These are phyloP conservation scores for Mimachlamys varia DNA, from an alignment of 2,888 invertebrate species.

Conservation along the genomic window DNA sequence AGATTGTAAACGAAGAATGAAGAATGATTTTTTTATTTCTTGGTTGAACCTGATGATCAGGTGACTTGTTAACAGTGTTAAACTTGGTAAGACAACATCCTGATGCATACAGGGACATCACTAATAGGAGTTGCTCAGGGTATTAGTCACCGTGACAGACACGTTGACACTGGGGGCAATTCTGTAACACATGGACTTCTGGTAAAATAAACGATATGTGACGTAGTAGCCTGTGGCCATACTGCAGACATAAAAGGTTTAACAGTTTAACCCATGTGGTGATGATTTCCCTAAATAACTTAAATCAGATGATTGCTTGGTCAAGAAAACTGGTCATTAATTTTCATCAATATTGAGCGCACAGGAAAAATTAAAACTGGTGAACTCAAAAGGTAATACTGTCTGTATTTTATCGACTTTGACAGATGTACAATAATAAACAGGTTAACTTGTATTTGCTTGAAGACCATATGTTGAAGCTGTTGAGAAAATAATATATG, in stretches of 20 bases:
- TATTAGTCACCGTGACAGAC: slow-evolving; percentile 13
- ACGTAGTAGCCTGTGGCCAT: background rate
- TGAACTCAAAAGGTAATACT: background rate
- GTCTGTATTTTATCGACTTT: background rate
- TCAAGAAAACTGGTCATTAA: background rate
- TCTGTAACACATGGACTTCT: background rate
- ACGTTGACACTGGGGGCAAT: background rate
- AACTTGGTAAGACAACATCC: background rate
- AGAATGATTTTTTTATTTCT: background rate
- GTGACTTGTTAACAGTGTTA: background rate
- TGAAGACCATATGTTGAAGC: background rate
- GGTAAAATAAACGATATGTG: slow-evolving; percentile 34
- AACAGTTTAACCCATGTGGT: background rate
- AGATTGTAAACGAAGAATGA: background rate
- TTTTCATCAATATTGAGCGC: background rate
- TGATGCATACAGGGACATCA: background rate
- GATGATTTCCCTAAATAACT: background rate
- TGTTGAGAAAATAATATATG: background rate
- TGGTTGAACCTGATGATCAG: background rate
- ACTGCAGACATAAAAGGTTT: background rate
- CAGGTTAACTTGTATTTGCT: background rate
- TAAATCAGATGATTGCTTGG: background rate
- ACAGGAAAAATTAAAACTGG: background rate
- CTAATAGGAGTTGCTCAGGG: background rate
- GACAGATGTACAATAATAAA: background rate